Evolutionary conservation across 2,797 vertebrate genomes (phyloP), one percentile per base, ranked within the genome.

Genomic region (Hyperoplus lanceolatus): DNA sequence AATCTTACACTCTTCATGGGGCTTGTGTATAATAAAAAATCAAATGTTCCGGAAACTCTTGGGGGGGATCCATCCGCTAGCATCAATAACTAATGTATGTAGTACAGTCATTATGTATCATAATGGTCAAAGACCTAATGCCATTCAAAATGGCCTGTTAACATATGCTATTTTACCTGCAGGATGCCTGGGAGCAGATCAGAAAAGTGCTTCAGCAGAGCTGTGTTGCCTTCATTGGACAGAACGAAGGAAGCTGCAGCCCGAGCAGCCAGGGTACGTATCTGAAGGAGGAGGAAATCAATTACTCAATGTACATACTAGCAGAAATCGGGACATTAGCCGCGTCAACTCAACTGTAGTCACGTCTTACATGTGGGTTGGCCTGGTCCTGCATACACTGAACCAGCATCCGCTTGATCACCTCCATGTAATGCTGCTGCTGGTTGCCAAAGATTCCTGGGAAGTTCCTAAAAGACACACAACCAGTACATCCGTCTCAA

Each of bases 361-460:
- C 0, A 21, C 15, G 1, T 12, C 41, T 51, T 93, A 99, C 98
- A 89, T 96, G 96, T 75, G 96, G 95, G 92, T 99, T 96, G 10
- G 96, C 97, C 91, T 99, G 97, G 91, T 99, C 97, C 91, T 99
- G 97, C 98, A 99, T 99, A 90, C 98, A 99, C 80, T 99, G 98
- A 56, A 98, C 97, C 79, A 99, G 93, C 98, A 99, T 99, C 68
- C 98, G 96, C 86, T 99, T 99, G 93, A 99, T 99, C 50, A 99
- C 98, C 0, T 99, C 98, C 94, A 99, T 93, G 80, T 99, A 99
- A 89, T 99, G 98, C 79, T 99, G 98, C 90, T 99, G 98, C 84
- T 99, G 98, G 94, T 99, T 99, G 70, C 98, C 98, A 88, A 99
- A 99, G 88, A 99, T 99, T 56, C 97, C 98, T 13, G 98, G 98